These are phyloP conservation scores for Phyto melanocephala DNA, from an alignment of 2,888 invertebrate species.

Conservation along the genomic window DNA sequence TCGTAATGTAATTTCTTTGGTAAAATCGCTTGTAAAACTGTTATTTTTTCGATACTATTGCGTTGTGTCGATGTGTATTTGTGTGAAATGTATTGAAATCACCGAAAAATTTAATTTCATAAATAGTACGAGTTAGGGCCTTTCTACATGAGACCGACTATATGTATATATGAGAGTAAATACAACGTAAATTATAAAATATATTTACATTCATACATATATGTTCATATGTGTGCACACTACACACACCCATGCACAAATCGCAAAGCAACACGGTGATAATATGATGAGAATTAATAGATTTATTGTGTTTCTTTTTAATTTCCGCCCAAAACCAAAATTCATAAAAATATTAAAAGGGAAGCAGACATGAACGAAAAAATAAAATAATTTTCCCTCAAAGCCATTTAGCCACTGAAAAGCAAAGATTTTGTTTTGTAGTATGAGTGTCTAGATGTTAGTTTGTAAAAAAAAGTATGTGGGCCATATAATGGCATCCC, in stretches of 20 bases:
- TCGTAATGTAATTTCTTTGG: too few species aligned
- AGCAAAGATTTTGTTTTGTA: neutral
- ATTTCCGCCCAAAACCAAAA: neutral
- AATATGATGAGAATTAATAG: constrained; percentile 14
- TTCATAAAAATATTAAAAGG: constrained; percentile 13
- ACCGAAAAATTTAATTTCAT: too few species aligned
- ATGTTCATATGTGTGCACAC: too few species aligned
- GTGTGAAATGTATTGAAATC: too few species aligned
- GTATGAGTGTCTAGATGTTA: neutral
- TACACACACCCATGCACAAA: neutral
- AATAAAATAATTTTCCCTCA: neutral
- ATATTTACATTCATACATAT: neutral
- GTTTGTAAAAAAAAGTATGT: neutral
- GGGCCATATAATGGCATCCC: neutral
- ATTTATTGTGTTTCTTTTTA: neutral
- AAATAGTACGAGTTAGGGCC: too few species aligned
- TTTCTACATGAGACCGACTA: too few species aligned
- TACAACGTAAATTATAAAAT: too few species aligned
- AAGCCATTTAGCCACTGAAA: neutral
- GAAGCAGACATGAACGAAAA: neutral
- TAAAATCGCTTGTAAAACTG: too few species aligned
- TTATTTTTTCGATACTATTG: too few species aligned
- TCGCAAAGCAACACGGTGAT: neutral
- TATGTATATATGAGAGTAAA: too few species aligned
- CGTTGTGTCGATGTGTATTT: too few species aligned